Evolutionary conservation across 2,797 vertebrate species (phyloP).

Genomic region (Diglossa cyanea): DNA sequence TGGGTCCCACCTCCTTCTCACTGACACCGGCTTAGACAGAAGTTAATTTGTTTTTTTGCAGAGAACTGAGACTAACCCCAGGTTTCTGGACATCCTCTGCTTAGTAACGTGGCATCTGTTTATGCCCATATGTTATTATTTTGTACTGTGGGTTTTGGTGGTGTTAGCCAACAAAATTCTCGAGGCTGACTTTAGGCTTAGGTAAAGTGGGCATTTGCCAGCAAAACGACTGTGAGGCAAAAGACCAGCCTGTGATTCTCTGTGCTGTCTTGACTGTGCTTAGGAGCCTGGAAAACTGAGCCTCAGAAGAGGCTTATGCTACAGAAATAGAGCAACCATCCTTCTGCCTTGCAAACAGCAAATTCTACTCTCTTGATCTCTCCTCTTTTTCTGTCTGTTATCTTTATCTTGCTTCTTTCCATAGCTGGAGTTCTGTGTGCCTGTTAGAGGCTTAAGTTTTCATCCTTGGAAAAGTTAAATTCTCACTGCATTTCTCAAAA

Average conservation of each 20-base stretch:
- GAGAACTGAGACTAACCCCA: not conserved
- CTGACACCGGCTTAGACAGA: not conserved
- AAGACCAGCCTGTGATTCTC: not conserved
- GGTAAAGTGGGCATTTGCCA: not conserved
- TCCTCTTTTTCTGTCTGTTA: not conserved
- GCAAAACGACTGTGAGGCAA: not conserved
- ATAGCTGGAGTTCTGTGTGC: not conserved
- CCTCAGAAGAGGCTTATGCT: not conserved
- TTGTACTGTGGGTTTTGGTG: not conserved
- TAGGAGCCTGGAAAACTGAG: not conserved
- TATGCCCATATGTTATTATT: not conserved
- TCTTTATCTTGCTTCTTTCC: not conserved
- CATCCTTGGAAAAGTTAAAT: not conserved
- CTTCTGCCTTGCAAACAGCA: not conserved
- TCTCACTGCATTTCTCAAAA: not conserved
- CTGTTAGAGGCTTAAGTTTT: not conserved
- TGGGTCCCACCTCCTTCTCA: not conserved
- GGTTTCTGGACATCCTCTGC: not conserved
- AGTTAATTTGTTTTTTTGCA: not conserved
- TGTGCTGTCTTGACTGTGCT: not conserved
- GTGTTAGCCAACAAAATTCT: not conserved
- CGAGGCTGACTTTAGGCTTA: not conserved
- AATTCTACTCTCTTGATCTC: not conserved
- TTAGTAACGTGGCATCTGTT: not conserved
- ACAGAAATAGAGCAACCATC: not conserved